phyloP scores from a whole-genome alignment of 23 tunicate species.

The Halocynthia aurantium region DNA sequence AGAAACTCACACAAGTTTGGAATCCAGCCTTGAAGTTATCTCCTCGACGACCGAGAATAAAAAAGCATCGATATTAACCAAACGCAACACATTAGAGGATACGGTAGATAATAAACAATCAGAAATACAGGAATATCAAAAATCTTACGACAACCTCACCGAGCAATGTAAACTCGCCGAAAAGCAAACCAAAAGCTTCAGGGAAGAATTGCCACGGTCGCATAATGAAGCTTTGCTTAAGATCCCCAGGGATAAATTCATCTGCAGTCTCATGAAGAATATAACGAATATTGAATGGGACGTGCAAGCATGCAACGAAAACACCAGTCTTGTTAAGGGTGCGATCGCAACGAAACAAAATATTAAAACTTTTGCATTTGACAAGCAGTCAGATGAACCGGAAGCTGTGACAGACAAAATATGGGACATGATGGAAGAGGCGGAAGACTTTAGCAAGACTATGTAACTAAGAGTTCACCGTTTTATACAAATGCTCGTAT shows the following conservation, averaged over 20 bases:
- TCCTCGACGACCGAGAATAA: background rate
- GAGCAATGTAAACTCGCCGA: too few relatives aligned
- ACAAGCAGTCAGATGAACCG: background rate
- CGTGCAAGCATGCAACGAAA: background rate
- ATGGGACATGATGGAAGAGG: conserved; percentile 13
- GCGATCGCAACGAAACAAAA: background rate
- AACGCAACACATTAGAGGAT: background rate
- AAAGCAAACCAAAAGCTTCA: too few relatives aligned
- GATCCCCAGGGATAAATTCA: background rate
- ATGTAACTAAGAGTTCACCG: background rate
- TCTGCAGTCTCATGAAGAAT: conserved; percentile 1
- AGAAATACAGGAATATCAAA: background rate
- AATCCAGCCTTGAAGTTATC: too few relatives aligned
- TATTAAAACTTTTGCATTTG: background rate
- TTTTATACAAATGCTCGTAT: too few relatives aligned
- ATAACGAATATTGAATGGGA: conserved; percentile 9
- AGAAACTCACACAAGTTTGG: too few relatives aligned
- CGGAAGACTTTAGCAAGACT: background rate
- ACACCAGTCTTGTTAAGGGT: background rate
- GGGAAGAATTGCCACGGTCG: background rate
- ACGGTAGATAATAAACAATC: background rate
- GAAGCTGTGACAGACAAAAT: background rate
- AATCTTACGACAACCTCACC: background rate
- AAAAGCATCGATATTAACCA: background rate
- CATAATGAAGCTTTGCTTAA: background rate